phyloP scores from a whole-genome alignment of 2,797 vertebrate genomes.

The Podarcis lilfordi region DNA sequence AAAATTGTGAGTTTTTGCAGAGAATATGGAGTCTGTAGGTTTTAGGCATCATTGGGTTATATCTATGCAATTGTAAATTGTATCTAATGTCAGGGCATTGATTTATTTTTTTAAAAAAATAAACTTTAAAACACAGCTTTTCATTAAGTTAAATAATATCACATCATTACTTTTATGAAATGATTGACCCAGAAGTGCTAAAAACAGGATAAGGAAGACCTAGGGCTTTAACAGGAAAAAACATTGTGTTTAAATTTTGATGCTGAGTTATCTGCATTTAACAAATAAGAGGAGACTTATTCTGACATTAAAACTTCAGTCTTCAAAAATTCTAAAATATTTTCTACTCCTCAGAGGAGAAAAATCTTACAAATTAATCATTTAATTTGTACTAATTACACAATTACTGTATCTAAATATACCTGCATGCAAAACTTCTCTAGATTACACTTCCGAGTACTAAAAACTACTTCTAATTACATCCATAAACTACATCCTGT shows the following conservation, averaged over 20 bases:
- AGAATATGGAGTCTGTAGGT: too few relatives aligned
- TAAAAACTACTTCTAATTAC: neutral
- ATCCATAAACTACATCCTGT: neutral
- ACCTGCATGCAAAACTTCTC: neutral
- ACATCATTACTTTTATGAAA: neutral
- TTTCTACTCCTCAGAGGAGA: neutral
- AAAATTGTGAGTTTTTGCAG: too few relatives aligned
- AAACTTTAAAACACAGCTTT: neutral
- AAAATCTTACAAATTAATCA: neutral
- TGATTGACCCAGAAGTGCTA: neutral
- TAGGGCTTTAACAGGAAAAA: too few relatives aligned
- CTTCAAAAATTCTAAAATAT: neutral
- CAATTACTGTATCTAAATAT: neutral
- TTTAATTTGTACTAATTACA: neutral
- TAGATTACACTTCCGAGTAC: neutral
- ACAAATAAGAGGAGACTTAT: neutral
- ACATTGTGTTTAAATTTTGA: too few relatives aligned
- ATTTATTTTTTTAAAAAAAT: neutral
- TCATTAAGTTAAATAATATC: neutral
- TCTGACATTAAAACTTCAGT: neutral
- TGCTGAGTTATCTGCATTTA: neutral
- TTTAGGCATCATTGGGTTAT: too few relatives aligned
- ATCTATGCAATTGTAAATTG: too few relatives aligned
- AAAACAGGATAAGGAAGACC: neutral
- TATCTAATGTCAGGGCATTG: too few relatives aligned